Percentiles rank a stretch among this genome's conserved stretches.
Evolutionary conservation across 2,797 vertebrate genomes (phyloP).

Genomic region (Sciurus vulgaris): DNA sequence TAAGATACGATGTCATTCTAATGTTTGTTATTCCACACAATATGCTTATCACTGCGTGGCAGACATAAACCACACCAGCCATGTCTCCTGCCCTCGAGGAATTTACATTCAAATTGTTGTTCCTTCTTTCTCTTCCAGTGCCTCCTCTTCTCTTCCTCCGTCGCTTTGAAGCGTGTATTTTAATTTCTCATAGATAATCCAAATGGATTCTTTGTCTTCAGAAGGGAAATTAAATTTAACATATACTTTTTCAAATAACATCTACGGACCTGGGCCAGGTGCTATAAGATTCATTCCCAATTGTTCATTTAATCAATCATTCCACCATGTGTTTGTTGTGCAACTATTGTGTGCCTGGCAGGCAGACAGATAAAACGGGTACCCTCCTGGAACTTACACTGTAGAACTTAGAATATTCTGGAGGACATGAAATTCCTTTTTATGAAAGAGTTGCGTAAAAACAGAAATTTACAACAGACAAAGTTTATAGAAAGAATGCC

Average conservation of each 20-base stretch:
- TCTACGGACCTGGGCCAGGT: neutral
- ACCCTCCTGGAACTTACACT: neutral
- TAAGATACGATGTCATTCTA: neutral
- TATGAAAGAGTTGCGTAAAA: neutral
- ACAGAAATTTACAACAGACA: neutral
- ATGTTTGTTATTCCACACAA: neutral
- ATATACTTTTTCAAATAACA: neutral
- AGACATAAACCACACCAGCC: neutral
- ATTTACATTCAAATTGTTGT: neutral
- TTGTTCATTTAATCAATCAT: neutral
- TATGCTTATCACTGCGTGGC: neutral
- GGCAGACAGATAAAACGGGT: neutral
- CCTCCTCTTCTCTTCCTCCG: neutral
- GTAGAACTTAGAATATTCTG: neutral
- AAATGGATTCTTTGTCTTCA: neutral
- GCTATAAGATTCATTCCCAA: neutral
- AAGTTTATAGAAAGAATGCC: neutral
- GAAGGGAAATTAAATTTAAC: constrained; percentile 8
- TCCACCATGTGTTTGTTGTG: neutral
- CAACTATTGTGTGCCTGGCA: neutral
- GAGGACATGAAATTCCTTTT: constrained; percentile 54
- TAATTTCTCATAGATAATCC: neutral
- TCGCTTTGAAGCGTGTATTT: neutral
- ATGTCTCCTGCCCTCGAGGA: neutral
- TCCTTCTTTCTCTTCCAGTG: neutral